phyloP scores from a whole-genome alignment of 2,797 vertebrate genomes.

The Gallinago solitaria region DNA sequence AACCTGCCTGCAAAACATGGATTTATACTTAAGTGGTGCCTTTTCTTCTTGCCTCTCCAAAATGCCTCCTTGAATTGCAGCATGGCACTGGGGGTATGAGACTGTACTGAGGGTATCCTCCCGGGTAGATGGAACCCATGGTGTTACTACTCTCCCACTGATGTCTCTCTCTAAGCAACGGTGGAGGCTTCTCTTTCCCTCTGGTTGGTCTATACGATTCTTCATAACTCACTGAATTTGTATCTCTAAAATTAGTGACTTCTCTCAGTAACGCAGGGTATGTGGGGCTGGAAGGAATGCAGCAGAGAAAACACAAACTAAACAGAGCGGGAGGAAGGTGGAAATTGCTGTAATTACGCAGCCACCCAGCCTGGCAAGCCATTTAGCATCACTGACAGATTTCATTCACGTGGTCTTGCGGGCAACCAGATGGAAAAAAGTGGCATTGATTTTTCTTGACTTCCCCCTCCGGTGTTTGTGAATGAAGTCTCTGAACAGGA shows the following conservation, averaged over 20 bases:
- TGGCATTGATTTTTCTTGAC: neutral
- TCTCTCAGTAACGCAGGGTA: neutral
- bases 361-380: neutral
- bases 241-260: neutral
- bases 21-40: neutral
- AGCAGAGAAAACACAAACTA: neutral
- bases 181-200: neutral
- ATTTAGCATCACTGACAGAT: neutral
- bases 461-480: neutral
- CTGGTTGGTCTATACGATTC: neutral
- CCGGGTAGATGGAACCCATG: neutral
- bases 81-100: accelerated
- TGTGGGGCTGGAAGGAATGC: neutral
- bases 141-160: neutral
- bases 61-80: neutral
- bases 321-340: neutral
- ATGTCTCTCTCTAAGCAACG: neutral
- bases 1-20: neutral
- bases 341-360: neutral
- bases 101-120: neutral
- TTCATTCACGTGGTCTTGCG: neutral
- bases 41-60: neutral
- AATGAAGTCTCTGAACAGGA: neutral
- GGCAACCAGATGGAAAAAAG: neutral
- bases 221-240: neutral